Percentiles rank a stretch among this genome's conserved stretches.
Evolutionary conservation across 37 sponge, comb jelly and placozoan species (phyloP).

Genomic region (Petrosia ficiformis): DNA sequence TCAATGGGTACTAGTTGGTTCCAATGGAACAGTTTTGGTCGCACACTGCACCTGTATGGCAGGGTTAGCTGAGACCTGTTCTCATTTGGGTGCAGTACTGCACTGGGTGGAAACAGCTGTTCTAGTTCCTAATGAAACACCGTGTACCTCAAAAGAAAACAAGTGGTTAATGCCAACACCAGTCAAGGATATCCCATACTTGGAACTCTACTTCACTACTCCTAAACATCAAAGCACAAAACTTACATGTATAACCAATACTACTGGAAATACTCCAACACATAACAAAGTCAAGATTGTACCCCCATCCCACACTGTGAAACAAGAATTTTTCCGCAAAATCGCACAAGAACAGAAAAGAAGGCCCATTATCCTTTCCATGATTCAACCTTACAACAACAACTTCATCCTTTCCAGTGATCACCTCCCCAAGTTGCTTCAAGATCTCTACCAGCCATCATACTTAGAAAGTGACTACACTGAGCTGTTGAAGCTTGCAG

Average conservation of each 20-base stretch:
- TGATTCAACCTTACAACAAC: conserved; percentile 23
- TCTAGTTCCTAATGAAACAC: conserved; percentile 12
- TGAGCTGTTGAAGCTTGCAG: conserved; percentile 1
- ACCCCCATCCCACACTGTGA: neutral
- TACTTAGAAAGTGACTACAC: conserved; percentile 7
- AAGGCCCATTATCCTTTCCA: conserved; percentile 8
- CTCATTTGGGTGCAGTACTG: conserved; percentile 32
- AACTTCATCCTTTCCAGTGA: conserved; percentile 15
- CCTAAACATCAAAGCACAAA: neutral
- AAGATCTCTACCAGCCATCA: conserved; percentile 18
- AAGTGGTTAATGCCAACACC: conserved; percentile 41
- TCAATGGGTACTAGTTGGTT: neutral
- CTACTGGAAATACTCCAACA: no score
- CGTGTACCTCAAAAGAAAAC: conserved; percentile 30
- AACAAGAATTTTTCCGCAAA: neutral
- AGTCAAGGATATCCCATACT: conserved; percentile 12
- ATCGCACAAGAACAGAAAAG: conserved; percentile 2
- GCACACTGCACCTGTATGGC: no score
- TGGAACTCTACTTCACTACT: conserved; percentile 14
- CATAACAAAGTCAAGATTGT: no score
- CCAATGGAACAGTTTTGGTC: conserved; percentile 24
- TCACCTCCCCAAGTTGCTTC: conserved; percentile 9
- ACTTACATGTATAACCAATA: neutral
- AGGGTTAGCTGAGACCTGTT: no score
- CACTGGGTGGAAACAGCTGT: conserved; percentile 48